Base-by-base conservation (phyloP, 2,113 vertebrate species). In the Trematocara nigrifrons region DNA sequence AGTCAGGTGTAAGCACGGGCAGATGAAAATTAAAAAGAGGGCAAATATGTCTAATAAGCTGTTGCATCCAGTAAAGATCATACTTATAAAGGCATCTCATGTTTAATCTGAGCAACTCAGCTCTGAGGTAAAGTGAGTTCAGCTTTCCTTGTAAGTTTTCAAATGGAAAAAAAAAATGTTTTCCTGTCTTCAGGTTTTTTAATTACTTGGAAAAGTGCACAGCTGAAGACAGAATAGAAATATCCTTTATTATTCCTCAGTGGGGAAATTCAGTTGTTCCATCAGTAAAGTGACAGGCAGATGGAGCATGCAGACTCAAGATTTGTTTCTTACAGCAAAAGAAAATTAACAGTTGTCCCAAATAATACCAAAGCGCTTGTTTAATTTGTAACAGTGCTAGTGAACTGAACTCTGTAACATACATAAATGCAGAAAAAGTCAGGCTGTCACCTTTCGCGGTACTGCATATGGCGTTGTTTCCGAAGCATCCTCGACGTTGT, bases 401-500 rank as follows among this genome's bases (percentile, higher is more conserved):
- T 57, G 31, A 69, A 49, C 47, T 29, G 40, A 20, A 29, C 52
- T 7, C 7, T 11, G 2, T 54, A 18, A 10, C 20, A 6, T 74
- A 53, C 42, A 59, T n/a, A 9, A 29, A 54, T 13, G 8, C 5
- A 71, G 49, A 47, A n/a, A 80, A 81, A 5, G 7, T 76, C 26
- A 56, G 10, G 15, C 12, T 66, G 81, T 93, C 71, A 97, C 97
- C 97, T 97, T 96, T 95, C 2, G 96, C 95, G 0, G 83, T 89
- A 51, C 93, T 93, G 77, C 97, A 98, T 40, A 94, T 64, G 1
- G 88, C 88, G 35, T 95, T 93, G 84, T 97, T 96, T 49, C 97
- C 97, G 2, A 96, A 95, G 93, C 97, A 98, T 29, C 97, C 97
- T 3, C 97, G 91, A 4, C 96, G 96, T 93, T 98, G 97, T 86